Base-by-base conservation (phyloP, 2,888 invertebrate genomes). In the Drosophila monieri region DNA sequence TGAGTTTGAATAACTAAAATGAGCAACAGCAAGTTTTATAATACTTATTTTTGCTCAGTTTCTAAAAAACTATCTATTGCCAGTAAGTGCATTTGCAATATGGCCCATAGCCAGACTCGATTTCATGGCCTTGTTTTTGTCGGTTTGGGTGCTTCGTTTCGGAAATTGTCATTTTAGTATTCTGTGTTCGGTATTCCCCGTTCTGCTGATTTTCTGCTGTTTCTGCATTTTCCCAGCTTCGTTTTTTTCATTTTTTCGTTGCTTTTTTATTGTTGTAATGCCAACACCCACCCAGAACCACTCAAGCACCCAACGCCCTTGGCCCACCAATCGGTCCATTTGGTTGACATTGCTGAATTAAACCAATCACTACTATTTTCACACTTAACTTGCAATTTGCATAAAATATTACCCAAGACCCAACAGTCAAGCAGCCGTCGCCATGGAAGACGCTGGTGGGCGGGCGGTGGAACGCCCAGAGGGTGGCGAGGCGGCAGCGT, bases 341-440 rank as follows among this genome's bases (percentile, higher is more conserved):
- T 74, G 78, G 83, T 75, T 85, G 89, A 89, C 89, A 88, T 86
- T 89, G 88, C 83, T 89, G 88, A 88, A 86, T 89, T 90, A 89
- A 85, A 89, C 85, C 89, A 90, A 90, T 90, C 90, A 89, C 88
- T 83, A 85, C 88, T 89, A 88, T 89, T 89, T 89, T 89, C 88
- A 88, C 89, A 90, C 89, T 90, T 90, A 90, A 90, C 88, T 88
- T 88, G 84, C 81, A 87, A 90, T 90, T 90, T 90, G 88, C 89
- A 90, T 90, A 90, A 90, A 89, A 88, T 89, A 90, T 89, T 90
- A 88, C 89, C 85, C 86, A 73, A 76, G 84, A 83, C 81, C 84
- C 80, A 84, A 76, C 84, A 80, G 84, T 80, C 84, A 78, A 80
- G 84, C 75, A 78, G 35, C 23, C 37, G 48, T 32, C 41, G 43